phyloP scores from a whole-genome alignment of 2,797 vertebrate genomes.

The Takifugu ocellatus region DNA sequence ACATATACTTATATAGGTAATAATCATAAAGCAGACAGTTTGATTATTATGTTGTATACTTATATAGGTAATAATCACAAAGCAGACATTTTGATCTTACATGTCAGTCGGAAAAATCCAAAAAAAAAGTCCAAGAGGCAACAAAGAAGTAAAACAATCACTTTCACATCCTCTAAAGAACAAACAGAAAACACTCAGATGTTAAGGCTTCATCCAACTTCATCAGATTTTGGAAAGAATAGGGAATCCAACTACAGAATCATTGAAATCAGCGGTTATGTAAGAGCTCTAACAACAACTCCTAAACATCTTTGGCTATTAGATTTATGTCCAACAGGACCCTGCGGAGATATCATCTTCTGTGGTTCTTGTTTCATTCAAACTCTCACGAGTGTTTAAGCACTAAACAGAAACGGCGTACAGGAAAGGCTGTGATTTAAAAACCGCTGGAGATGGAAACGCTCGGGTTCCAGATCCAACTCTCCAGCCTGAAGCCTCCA shows the following conservation, averaged over 20 bases:
- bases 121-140: constrained; percentile 7
- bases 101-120: constrained; percentile 35
- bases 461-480: constrained; percentile 15
- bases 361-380: too few species aligned
- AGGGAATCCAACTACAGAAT: too few species aligned
- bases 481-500: constrained; percentile 16
- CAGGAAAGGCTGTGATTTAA: constrained; percentile 4
- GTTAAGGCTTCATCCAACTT: too few species aligned
- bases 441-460: constrained; percentile 14
- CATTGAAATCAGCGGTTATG: too few species aligned
- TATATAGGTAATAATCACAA: neutral
- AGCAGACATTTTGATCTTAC: constrained; percentile 4
- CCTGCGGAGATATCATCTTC: too few species aligned
- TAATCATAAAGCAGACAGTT: neutral
- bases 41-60: neutral
- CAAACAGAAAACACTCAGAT: too few species aligned
- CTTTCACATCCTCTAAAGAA: constrained; percentile 56
- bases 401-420: constrained; percentile 8
- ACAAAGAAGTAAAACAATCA: constrained; percentile 35
- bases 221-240: too few species aligned
- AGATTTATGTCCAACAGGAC: neutral
- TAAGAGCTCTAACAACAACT: too few species aligned
- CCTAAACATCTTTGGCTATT: constrained; percentile 13
- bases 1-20: neutral
- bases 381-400: neutral